A percentile compares a stretch with the other conserved stretches of the same genome.
phyloP scores from a whole-genome alignment of 2,113 vertebrate species.

The Istiophorus platypterus region DNA sequence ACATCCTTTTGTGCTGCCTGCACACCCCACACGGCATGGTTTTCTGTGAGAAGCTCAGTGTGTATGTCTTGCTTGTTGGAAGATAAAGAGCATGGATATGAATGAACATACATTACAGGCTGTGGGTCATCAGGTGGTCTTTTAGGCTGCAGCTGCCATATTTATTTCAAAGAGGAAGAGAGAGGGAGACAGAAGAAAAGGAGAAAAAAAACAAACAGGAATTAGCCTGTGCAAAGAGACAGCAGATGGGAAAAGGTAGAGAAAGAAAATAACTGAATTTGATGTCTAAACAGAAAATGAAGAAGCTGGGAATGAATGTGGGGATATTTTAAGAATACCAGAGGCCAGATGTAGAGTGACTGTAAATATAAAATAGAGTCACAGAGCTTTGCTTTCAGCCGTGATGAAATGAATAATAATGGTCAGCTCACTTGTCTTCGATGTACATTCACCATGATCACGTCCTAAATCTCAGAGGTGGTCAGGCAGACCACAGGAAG shows the following conservation, averaged over 20 bases:
- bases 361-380: slow-evolving; percentile 18
- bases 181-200: slow-evolving; percentile 1
- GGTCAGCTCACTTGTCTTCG: slow-evolving; percentile 38
- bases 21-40: not conserved
- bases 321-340: not conserved
- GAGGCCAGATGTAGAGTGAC: slow-evolving; percentile 15
- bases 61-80: slow-evolving; percentile 39
- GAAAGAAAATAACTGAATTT: slow-evolving; percentile 12
- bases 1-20: slow-evolving; percentile 6
- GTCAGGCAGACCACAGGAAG: slow-evolving; percentile 9
- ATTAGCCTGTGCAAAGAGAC: slow-evolving; percentile 29
- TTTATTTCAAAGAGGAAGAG: slow-evolving; percentile 44
- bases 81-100: slow-evolving; percentile 51
- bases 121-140: slow-evolving; percentile 50
- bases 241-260: slow-evolving; percentile 39
- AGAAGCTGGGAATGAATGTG: not conserved
- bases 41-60: slow-evolving; percentile 10
- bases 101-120: slow-evolving; percentile 42
- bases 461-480: slow-evolving; percentile 25
- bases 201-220: not conserved
- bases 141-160: slow-evolving; percentile 44
- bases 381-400: slow-evolving; percentile 18
- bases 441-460: slow-evolving; percentile 28
- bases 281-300: slow-evolving; percentile 17
- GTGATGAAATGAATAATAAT: slow-evolving; percentile 53